These are phyloP conservation scores for Anticlea derivata DNA, from an alignment of 2,888 invertebrate species.

Conservation along the genomic window DNA sequence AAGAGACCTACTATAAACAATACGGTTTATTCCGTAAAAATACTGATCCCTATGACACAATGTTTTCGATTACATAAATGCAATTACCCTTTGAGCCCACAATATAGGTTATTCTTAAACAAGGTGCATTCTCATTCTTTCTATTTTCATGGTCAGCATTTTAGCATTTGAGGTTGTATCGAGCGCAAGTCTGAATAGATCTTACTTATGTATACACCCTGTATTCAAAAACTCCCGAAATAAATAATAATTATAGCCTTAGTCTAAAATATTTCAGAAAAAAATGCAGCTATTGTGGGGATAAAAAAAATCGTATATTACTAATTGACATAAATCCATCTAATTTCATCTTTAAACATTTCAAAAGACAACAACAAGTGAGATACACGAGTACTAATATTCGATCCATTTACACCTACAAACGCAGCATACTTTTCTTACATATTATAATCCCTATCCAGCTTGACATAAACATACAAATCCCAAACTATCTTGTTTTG, in stretches of 20 bases:
- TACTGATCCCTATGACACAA: constrained; percentile 57
- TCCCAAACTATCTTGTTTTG: background rate
- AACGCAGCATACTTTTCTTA: background rate
- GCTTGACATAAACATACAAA: background rate
- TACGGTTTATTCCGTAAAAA: constrained; percentile 35
- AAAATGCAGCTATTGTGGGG: background rate
- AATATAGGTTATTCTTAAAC: constrained; percentile 16
- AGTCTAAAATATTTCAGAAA: background rate
- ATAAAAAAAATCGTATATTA: constrained; percentile 3
- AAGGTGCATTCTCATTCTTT: background rate
- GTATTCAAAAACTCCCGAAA: constrained; percentile 2
- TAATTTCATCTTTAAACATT: constrained; percentile 22
- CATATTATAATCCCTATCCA: background rate
- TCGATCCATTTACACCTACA: background rate
- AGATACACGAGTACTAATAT: constrained; percentile 30
- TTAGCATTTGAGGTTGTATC: too few relatives aligned
- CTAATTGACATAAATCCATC: constrained; percentile 22
- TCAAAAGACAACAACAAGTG: constrained; percentile 30
- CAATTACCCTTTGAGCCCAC: constrained; percentile 53
- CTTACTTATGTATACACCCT: constrained; percentile 11
- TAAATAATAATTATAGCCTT: constrained; percentile 5
- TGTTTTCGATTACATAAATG: constrained; percentile 35
- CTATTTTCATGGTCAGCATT: background rate
- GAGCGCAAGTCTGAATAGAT: constrained; percentile 1
- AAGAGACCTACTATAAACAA: constrained; percentile 34